Evolutionary conservation across 2,113 vertebrate species (phyloP).

Genomic region (Taxidea taxus): DNA sequence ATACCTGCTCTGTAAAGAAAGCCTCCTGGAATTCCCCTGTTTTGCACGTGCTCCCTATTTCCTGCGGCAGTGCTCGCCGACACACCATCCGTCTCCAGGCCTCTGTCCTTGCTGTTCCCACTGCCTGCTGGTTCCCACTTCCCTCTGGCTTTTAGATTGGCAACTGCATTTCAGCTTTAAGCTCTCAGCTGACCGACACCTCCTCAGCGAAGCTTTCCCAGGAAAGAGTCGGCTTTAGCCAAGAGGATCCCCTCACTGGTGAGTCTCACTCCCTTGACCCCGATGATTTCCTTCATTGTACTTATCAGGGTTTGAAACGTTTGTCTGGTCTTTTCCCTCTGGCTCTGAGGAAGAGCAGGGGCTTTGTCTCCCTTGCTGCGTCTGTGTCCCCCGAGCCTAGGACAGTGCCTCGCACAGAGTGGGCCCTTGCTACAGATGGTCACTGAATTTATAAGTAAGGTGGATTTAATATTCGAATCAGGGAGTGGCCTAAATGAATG

Average conservation of each 20-base stretch:
- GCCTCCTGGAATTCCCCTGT: background rate
- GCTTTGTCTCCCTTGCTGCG: background rate
- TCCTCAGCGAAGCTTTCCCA: background rate
- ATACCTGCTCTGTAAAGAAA: background rate
- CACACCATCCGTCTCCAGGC: accelerated
- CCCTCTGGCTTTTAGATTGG: background rate
- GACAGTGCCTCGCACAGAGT: background rate
- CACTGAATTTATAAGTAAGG: background rate
- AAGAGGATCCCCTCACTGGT: background rate
- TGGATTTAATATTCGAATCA: background rate
- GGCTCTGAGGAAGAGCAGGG: background rate
- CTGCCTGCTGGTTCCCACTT: background rate
- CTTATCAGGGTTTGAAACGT: background rate
- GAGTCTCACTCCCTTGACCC: background rate
- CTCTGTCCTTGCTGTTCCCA: background rate
- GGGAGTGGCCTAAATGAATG: background rate
- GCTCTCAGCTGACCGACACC: background rate
- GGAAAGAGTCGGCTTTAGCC: background rate
- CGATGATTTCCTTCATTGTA: background rate
- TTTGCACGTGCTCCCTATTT: background rate
- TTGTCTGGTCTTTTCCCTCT: background rate
- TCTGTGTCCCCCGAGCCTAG: background rate
- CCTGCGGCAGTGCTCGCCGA: background rate
- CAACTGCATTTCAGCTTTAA: background rate
- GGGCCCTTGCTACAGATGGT: background rate